These are phyloP conservation scores for Gallinago solitaria DNA, from an alignment of 2,797 vertebrate genomes.

Conservation along the genomic window DNA sequence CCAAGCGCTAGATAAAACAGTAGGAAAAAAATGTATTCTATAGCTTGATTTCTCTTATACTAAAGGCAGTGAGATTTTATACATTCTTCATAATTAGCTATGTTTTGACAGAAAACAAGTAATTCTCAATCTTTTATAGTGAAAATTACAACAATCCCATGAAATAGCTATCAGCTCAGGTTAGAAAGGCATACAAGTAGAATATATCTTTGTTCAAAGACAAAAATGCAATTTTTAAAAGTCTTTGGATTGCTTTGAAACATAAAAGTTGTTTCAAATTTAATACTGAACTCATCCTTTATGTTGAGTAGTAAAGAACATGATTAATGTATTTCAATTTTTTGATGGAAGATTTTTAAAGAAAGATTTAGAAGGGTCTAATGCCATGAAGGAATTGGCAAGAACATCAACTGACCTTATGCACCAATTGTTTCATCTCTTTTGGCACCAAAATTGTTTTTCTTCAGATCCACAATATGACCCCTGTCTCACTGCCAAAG, in stretches of 20 bases:
- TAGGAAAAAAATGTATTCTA: not conserved
- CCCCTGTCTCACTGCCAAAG: slow-evolving; percentile 37
- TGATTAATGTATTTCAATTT: slow-evolving; percentile 15
- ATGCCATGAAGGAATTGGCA: slow-evolving; percentile 29
- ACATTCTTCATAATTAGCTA: not conserved
- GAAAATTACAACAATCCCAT: not conserved
- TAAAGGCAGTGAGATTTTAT: not conserved
- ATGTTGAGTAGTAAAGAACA: not conserved
- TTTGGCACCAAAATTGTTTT: slow-evolving; percentile 39
- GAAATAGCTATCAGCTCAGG: not conserved
- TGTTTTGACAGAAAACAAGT: not conserved
- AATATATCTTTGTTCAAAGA: not conserved
- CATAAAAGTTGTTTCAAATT: not conserved
- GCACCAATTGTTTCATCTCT: slow-evolving; percentile 43
- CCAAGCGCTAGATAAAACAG: not conserved
- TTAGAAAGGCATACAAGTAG: not conserved
- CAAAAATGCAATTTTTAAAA: not conserved
- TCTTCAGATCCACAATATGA: slow-evolving; percentile 19
- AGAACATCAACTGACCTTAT: slow-evolving; percentile 46
- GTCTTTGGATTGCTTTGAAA: not conserved
- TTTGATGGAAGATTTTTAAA: not conserved
- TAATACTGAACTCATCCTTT: not conserved
- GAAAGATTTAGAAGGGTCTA: slow-evolving; percentile 14
- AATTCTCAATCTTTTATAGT: not conserved
- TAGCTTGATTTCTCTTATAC: not conserved